Conservation (phyloP, 37 sponge, comb jelly and placozoan species). For the Spongia lamella region DNA sequence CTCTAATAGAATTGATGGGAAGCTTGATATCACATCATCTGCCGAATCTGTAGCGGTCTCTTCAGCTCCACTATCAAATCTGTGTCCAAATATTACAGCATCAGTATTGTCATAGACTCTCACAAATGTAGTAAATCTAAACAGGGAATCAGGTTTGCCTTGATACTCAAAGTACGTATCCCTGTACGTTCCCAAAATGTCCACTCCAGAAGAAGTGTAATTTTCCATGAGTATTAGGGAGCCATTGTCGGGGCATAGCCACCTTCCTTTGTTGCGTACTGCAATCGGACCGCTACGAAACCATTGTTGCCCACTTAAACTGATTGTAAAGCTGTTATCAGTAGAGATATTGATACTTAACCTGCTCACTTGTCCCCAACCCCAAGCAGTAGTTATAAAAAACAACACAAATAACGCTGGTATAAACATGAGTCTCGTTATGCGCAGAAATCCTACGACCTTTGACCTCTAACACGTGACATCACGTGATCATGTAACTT, state of each 20-base stretch:
- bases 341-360: background rate
- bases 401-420: no score
- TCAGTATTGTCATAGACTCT: constrained; percentile 20
- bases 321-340: constrained; percentile 4
- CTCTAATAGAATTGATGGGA: constrained; percentile 49
- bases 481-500: no score
- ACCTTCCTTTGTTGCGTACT: constrained; percentile 21
- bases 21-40: constrained; percentile 33
- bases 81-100: constrained; percentile 28
- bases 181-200: no score
- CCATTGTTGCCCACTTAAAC: constrained; percentile 23
- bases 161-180: no score
- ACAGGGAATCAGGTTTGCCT: no score
- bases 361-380: no score
- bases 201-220: no score
- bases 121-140: constrained; percentile 16
- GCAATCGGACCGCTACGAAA: constrained; percentile 33
- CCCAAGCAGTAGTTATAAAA: no score
- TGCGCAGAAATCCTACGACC: no score
- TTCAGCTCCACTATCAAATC: constrained; percentile 14
- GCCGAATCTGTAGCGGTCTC: constrained; percentile 5
- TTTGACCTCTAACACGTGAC: no score
- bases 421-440: no score
- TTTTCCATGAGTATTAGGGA: no score
- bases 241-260: constrained; percentile 3